Evolutionary conservation across 2,113 vertebrate genomes (phyloP).

Genomic region (Lagenorhynchus albirostris): DNA sequence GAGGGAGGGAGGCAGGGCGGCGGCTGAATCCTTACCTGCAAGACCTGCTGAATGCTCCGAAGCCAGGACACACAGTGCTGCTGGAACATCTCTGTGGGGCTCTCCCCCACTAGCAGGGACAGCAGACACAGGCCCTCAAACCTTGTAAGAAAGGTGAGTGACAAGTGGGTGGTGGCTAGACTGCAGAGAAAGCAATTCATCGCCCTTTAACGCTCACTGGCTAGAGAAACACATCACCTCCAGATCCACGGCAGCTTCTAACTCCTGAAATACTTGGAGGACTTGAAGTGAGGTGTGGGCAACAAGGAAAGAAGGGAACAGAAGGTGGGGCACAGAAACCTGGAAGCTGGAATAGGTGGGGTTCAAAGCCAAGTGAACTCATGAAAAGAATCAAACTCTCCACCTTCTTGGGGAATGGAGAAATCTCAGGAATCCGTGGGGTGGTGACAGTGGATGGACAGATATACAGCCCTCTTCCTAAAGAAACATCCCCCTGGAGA

Average conservation of each 20-base stretch:
- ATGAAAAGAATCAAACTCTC: background rate
- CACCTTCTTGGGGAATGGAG: background rate
- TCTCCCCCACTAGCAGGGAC: conserved; percentile 90
- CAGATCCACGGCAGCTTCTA: background rate
- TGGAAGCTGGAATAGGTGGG: background rate
- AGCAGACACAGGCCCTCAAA: conserved; percentile 92
- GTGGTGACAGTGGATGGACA: background rate
- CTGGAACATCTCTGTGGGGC: conserved; percentile 90
- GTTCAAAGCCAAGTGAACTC: background rate
- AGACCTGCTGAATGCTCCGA: conserved; percentile 89
- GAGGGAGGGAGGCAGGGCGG: rapidly evolving
- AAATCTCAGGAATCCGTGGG: background rate
- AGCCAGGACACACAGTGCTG: conserved; percentile 92
- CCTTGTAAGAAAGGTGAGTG: conserved; percentile 70
- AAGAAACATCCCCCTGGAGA: background rate
- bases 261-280: background rate
- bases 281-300: background rate
- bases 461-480: background rate
- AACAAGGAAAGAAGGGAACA: background rate
- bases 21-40: conserved; percentile 84
- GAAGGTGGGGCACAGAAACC: background rate
- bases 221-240: background rate
- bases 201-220: background rate
- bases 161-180: background rate
- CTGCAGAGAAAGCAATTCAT: background rate